These are phyloP conservation scores for Drosophila kuntzei DNA, from an alignment of 2,888 invertebrate genomes.

Conservation along the genomic window DNA sequence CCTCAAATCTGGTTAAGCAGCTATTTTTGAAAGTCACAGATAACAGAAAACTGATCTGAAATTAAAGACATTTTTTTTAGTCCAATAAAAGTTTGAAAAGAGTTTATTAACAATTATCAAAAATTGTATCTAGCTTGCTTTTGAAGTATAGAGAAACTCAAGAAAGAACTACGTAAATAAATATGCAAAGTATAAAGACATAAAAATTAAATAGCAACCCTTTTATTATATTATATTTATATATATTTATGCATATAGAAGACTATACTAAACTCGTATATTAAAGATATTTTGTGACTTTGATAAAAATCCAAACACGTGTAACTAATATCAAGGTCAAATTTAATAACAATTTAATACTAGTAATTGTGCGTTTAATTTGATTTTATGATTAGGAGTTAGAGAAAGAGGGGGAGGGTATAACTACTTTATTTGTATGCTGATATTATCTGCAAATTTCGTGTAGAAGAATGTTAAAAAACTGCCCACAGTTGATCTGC, in stretches of 20 bases:
- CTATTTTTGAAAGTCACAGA: slow-evolving; percentile 4
- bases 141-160: background rate
- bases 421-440: background rate
- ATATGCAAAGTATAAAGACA: too few relatives aligned
- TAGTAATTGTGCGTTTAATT: slow-evolving; percentile 1
- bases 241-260: too few relatives aligned
- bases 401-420: too few relatives aligned
- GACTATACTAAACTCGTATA: background rate
- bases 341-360: background rate
- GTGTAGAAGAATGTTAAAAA: background rate
- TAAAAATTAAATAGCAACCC: too few relatives aligned
- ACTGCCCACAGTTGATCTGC: background rate
- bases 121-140: too few relatives aligned
- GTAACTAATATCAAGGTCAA: background rate
- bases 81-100: background rate
- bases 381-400: background rate
- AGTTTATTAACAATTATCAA: background rate
- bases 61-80: background rate
- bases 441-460: background rate
- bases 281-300: background rate
- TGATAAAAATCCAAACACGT: slow-evolving; percentile 9
- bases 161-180: background rate
- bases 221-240: too few relatives aligned
- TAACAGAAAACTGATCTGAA: background rate
- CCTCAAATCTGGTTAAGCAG: slow-evolving; percentile 7